Evolutionary conservation across 2,888 invertebrate genomes (phyloP).

Genomic region (Calliphora vomitoria): DNA sequence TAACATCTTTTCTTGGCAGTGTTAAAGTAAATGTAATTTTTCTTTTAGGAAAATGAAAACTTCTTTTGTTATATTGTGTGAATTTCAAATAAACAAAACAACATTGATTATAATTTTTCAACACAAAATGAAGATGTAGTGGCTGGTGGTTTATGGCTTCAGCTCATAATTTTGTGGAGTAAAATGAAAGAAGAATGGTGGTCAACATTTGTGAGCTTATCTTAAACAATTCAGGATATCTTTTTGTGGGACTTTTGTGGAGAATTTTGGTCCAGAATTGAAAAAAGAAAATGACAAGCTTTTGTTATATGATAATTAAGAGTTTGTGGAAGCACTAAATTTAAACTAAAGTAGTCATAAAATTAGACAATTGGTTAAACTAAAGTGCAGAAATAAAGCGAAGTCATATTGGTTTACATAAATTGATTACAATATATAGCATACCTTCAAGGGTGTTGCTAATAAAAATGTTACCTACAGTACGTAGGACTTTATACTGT

Average conservation of each 20-base stretch:
- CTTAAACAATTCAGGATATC: constrained; percentile 14
- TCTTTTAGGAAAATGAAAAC: constrained; percentile 38
- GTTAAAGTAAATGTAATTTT: constrained; percentile 4
- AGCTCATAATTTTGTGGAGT: not conserved
- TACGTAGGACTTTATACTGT: too few relatives aligned
- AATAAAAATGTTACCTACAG: too few relatives aligned
- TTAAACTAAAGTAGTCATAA: too few relatives aligned
- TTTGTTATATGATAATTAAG: too few relatives aligned
- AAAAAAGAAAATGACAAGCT: too few relatives aligned
- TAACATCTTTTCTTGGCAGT: not conserved
- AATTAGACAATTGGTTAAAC: too few relatives aligned
- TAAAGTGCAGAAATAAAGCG: too few relatives aligned
- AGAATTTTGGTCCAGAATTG: too few relatives aligned
- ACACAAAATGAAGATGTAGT: constrained; percentile 36
- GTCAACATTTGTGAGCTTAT: constrained; percentile 27
- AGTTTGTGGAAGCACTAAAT: too few relatives aligned
- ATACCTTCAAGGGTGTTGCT: not conserved
- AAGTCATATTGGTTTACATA: too few relatives aligned
- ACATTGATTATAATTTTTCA: constrained; percentile 55
- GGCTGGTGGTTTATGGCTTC: not conserved
- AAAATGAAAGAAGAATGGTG: constrained; percentile 1
- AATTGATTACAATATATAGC: not conserved
- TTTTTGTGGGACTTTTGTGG: not conserved
- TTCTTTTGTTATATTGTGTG: constrained; percentile 47
- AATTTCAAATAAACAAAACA: constrained; percentile 26